Conservation (phyloP, 2,888 invertebrate genomes). For the Drosophila cyrtoloma region DNA sequence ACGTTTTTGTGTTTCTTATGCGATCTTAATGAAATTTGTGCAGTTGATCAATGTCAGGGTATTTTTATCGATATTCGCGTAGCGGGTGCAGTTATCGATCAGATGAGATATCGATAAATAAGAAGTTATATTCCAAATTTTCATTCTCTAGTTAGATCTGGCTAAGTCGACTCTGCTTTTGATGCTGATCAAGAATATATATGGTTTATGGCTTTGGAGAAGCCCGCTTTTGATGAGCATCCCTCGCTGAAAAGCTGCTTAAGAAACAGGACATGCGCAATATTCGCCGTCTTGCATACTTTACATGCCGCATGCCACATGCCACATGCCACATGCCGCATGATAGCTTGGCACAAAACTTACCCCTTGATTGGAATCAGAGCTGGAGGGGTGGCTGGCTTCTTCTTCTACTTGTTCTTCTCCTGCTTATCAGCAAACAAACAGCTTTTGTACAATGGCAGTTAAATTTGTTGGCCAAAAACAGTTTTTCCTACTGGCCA, state of each 20-base stretch:
- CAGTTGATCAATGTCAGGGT: too few relatives aligned
- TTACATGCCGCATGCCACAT: constrained; percentile 21
- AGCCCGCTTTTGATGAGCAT: neutral
- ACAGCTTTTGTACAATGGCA: constrained; percentile 52
- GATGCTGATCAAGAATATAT: too few relatives aligned
- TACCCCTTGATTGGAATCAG: constrained; percentile 43
- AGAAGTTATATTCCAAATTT: too few relatives aligned
- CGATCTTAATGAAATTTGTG: too few relatives aligned
- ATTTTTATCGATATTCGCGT: too few relatives aligned
- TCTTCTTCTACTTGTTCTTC: constrained; percentile 13
- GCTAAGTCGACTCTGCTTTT: too few relatives aligned
- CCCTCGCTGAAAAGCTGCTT: constrained; percentile 29
- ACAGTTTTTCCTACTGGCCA: constrained; percentile 42
- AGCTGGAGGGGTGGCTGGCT: neutral
- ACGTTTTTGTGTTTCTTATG: too few relatives aligned
- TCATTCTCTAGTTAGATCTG: too few relatives aligned
- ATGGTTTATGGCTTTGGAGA: too few relatives aligned
- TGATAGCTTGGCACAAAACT: constrained; percentile 28
- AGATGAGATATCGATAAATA: too few relatives aligned
- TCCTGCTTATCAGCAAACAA: constrained; percentile 53
- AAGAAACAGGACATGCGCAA: constrained; percentile 59
- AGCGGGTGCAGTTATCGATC: too few relatives aligned
- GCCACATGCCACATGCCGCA: constrained; percentile 21
- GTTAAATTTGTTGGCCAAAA: constrained; percentile 58
- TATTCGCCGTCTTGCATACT: constrained; percentile 25